Evolutionary conservation across 2,113 vertebrate species (phyloP), one percentile per base, ranked within the genome.

Genomic region (Typhlomys cinereus): DNA sequence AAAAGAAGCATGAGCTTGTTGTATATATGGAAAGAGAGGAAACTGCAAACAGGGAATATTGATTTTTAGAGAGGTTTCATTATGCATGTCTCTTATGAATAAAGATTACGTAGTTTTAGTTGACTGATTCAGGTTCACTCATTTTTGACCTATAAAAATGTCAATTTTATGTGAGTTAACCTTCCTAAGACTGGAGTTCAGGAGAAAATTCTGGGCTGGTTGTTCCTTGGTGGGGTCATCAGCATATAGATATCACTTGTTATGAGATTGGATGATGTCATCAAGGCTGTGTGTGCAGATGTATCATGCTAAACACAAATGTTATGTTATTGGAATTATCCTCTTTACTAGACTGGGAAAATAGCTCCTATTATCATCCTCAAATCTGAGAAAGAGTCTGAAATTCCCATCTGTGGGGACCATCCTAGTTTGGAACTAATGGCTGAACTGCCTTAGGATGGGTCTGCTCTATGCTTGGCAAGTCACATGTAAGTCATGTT

Each of bases 31-130:
- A 23, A 27, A 70, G 36, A 73, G 36, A 23, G 44, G 36, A 88
- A 74, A 41, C 21, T 64, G n/a, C 7, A 41, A 29, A 0, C 92
- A n/a, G 10, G 39, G 17, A 70, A 85, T 25, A n/a, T 57, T 76
- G 69, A 31, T 81, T 93, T 81, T 93, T 90, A 41, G 46, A 9
- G 52, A 79, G 85, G 15, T 89, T 94, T 31, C 62, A 27, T 46
- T 71, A 75, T 84, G 85, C 39, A 36, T 92, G 39, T 8, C 52
- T 70, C 54, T 69, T 64, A 89, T 62, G 93, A 87, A 8, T 83
- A 52, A 41, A 84, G 85, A n/a, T 41, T 54, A 81, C 2, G 0
- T 34, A 21, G 7, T 61, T 85, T 1, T 41, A 61, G 41, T 85
- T 46, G 36, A 31, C 27, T 67, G 18, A 14, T 70, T 61, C 48